Evolutionary conservation across 2,113 vertebrate species (phyloP), one percentile per base, ranked within the genome.

Genomic region (Abramis brama): DNA sequence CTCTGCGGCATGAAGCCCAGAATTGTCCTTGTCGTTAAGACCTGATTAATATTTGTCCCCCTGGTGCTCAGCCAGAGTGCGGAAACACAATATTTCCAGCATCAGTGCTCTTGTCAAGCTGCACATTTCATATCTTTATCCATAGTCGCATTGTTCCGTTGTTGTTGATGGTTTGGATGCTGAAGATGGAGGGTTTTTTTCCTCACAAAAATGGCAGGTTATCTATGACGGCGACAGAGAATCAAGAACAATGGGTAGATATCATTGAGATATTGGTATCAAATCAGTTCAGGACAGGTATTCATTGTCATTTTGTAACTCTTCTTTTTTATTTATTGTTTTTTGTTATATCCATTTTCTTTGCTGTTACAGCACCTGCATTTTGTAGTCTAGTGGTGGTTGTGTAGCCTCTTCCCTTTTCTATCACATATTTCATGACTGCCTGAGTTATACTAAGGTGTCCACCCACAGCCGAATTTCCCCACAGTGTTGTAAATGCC

Each of bases 1-100:
- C 21, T 43, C 71, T 68, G 13, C 11, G 64, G 76, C 85, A 77
- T 78, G 79, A 45, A 25, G 82, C 83, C 82, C 77, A 66, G 78
- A 89, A 83, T 75, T 89, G 73, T 87, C 68, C 86, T 88, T 64
- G 55, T 77, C 85, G 33, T 91, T 91, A 39, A 83, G 73, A 86
- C 71, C 45, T 90, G 90, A 91, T 92, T 88, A 88, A 62, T 79
- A 52, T 78, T 60, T 62, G 33, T 59, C 59, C n/a, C 43, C 25
- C 13, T 47, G 70, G 43, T 47, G 13, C 27, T 57, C 64, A 4
- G 19, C 17, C 62, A 62, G 47, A 60, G 33, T 75, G 76, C 76
- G n/a, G n/a, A n/a, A 83, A 55, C 60, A 52, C 79, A 47, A 79
- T 86, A 55, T 82, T 50, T 78, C 39, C 60, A 47, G 60, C 15